Evolutionary conservation across 2,797 vertebrate species (phyloP), one percentile per base, ranked within the genome.

Genomic region (Eutrigla gurnardus): DNA sequence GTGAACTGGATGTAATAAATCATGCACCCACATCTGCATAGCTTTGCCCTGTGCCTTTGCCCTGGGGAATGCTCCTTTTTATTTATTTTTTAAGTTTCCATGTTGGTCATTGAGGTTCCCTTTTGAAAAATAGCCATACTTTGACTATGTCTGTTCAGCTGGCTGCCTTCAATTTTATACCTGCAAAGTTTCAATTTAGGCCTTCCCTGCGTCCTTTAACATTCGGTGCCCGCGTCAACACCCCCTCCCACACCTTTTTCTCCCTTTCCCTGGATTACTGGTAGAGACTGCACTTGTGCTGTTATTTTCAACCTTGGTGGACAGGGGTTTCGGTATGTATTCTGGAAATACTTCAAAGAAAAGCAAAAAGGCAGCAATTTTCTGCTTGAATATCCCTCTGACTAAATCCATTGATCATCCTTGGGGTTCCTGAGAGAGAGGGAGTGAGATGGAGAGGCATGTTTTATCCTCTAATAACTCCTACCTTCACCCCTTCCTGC

Each of bases 391-490:
- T 98, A 97, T 99, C 96, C 95, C 96, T 93, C 96, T 98, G 97
- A 98, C 97, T 98, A 98, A 98, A 96, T 98, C 97, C 97, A 98
- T 98, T 98, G 97, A 98, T 99, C 97, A 99, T 98, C 96, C 96
- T 95, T 95, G 96, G 96, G 96, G 95, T 96, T 96, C 92, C 95
- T 95, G 96, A 96, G 96, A 96, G 96, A 97, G 96, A 96, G 96
- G 96, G 96, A 96, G 93, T 91, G 94, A 94, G 92, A 94, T 94
- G 93, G 94, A 94, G 93, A 95, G 92, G 96, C 96, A 94, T 97
- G 97, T 97, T 98, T 97, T 97, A 96, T 97, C 96, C 97, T 97
- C 96, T 98, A 98, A 99, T 98, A 98, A 98, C 96, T 97, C 96
- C 96, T 96, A 97, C 96, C 96, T 97, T 98, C 96, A 97, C 96